Conservation (phyloP, 2,888 invertebrate genomes). For the Watsonalla cultraria region DNA sequence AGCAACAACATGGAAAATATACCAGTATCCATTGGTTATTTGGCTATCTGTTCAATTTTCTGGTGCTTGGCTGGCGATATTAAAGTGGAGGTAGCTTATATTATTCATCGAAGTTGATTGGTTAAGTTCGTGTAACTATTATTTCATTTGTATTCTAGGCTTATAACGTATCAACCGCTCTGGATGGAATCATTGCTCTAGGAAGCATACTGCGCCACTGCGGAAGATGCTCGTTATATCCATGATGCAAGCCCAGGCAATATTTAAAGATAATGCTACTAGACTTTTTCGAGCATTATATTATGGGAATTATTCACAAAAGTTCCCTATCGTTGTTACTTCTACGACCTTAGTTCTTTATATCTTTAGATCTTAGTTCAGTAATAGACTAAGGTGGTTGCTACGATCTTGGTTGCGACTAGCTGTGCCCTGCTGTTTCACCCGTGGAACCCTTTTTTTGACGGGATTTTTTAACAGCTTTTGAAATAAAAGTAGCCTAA, state of each 20-base stretch:
- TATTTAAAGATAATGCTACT: too few relatives aligned
- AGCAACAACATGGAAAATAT: neutral
- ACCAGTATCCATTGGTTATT: too few relatives aligned
- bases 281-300: neutral
- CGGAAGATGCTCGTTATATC: conserved; percentile 27
- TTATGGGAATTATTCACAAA: neutral
- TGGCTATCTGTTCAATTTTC: conserved; percentile 21
- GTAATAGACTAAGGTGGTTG: too few relatives aligned
- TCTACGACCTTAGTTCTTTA: too few relatives aligned
- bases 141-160: conserved; percentile 18
- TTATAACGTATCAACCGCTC: conserved; percentile 32
- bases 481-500: too few relatives aligned
- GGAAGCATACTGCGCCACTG: conserved; percentile 16
- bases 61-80: conserved; percentile 47
- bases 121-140: too few relatives aligned
- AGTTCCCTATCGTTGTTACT: too few relatives aligned
- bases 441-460: too few relatives aligned
- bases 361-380: too few relatives aligned
- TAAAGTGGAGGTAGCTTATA: conserved; percentile 29
- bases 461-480: too few relatives aligned
- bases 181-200: conserved; percentile 36
- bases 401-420: too few relatives aligned
- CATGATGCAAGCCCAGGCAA: conserved; percentile 35
- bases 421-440: too few relatives aligned
- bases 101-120: neutral